These are phyloP conservation scores for Neotoma lepida DNA, from an alignment of 2,113 vertebrate species.

Conservation along the genomic window DNA sequence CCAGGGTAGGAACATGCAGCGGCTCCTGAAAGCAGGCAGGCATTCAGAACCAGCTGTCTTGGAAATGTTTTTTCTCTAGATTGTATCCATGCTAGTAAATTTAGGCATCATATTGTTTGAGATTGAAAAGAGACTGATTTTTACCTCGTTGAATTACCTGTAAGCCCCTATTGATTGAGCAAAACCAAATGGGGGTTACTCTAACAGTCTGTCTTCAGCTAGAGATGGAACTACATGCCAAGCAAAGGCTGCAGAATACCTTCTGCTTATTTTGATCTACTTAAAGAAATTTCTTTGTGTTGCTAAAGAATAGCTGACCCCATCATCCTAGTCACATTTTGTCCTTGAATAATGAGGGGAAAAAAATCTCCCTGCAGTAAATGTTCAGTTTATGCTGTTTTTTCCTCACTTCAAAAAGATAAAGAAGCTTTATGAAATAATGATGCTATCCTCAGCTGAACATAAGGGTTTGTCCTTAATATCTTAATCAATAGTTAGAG, in stretches of 20 bases:
- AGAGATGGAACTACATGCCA: conserved; percentile 46
- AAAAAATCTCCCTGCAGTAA: conserved; percentile 79
- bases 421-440: conserved; percentile 80
- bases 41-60: not conserved
- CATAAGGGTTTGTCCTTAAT: conserved; percentile 78
- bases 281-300: conserved; percentile 80
- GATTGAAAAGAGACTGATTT: conserved; percentile 60
- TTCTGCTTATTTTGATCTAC: conserved; percentile 80
- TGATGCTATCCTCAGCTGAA: conserved; percentile 72
- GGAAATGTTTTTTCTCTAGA: not conserved
- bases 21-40: conserved; percentile 12
- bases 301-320: conserved; percentile 78
- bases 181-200: conserved; percentile 42
- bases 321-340: conserved; percentile 78
- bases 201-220: conserved; percentile 59
- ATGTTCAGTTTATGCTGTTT: conserved; percentile 79
- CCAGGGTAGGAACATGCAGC: not conserved
- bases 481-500: conserved; percentile 74
- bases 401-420: conserved; percentile 58
- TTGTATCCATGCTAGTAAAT: not conserved
- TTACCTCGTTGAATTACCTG: conserved; percentile 51
- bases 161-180: conserved; percentile 18
- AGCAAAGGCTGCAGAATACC: conserved; percentile 72
- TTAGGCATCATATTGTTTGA: conserved; percentile 39
- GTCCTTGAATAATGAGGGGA: conserved; percentile 80